Base-by-base conservation (phyloP, 2,797 vertebrate species). In the Macroramphosus scolopax region DNA sequence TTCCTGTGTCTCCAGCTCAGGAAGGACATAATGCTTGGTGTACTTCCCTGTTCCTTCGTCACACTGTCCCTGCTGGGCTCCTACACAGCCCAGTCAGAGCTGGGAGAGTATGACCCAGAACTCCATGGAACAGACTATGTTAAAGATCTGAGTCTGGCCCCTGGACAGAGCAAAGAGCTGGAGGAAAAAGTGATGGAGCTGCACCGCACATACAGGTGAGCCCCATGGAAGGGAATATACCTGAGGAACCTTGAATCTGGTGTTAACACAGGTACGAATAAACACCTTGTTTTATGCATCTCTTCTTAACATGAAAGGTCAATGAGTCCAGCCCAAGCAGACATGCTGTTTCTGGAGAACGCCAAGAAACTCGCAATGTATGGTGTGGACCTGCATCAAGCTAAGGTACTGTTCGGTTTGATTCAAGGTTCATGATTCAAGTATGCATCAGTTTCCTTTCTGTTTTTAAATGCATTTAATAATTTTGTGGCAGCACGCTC, bases 321-420 rank as follows among this genome's bases (percentile, higher is more conserved):
- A 51, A 97, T 99, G 94, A 96, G 89, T 83, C 94, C 96, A 64
- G 95, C 94, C 55, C 94, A 98, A 68, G 96, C 97, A 56, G 97
- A 99, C 70, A 71, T 94, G 85, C 85, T 93, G 84, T 99, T 97
- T 77, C 91, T 98, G 62, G 95, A 99, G 87, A 98, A 96, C 73
- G 95, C 94, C 70, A 96, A 95, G 85, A 96, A 94, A 68, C 90
- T 99, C 0, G 92, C 94, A 0, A 94, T 99, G 96, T 98, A 98
- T 63, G 97, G 97, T 60, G 93, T 98, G 2, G 95, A 99, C 72
- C 90, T 97, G 78, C 96, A 99, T 80, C 93, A 94, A 76, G 96
- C 95, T 63, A 97, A 97, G 93, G 96, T 96, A 82, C 43, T 3
- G 13, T 36, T 18, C 37, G 12, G 16, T 43, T 17, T 13, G 0